A percentile compares a stretch with the other conserved stretches of the same genome.
Evolutionary conservation across 2,888 invertebrate species (phyloP).

Genomic region (Strigamia crassipes): DNA sequence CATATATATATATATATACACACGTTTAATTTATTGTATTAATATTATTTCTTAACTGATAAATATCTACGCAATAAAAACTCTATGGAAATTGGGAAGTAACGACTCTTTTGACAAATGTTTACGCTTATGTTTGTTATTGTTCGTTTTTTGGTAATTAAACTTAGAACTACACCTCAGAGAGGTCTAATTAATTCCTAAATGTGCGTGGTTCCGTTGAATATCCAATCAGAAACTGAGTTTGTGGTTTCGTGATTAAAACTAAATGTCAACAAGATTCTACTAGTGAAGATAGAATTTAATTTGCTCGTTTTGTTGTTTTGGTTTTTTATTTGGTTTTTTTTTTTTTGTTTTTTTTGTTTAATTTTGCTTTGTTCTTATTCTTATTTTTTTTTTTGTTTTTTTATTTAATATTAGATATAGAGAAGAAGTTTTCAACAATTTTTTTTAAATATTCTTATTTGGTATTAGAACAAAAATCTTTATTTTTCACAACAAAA

Average conservation of each 20-base stretch:
- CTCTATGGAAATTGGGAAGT: neutral
- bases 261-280: neutral
- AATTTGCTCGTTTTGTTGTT: neutral
- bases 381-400: neutral
- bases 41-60: too few relatives aligned
- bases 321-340: neutral
- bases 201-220: neutral
- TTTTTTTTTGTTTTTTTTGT: too few relatives aligned
- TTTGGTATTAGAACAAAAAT: neutral
- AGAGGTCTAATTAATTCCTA: neutral
- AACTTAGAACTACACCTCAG: neutral
- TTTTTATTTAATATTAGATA: neutral
- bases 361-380: neutral
- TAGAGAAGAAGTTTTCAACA: neutral
- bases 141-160: neutral
- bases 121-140: neutral
- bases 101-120: neutral
- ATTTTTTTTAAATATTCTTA: neutral
- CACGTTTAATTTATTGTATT: too few relatives aligned
- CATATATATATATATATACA: too few relatives aligned
- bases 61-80: neutral
- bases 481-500: neutral
- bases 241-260: neutral
- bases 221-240: neutral
- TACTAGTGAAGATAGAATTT: neutral